These are phyloP conservation scores for Clunio marinus DNA, from an alignment of 2,888 invertebrate species.

Conservation along the genomic window DNA sequence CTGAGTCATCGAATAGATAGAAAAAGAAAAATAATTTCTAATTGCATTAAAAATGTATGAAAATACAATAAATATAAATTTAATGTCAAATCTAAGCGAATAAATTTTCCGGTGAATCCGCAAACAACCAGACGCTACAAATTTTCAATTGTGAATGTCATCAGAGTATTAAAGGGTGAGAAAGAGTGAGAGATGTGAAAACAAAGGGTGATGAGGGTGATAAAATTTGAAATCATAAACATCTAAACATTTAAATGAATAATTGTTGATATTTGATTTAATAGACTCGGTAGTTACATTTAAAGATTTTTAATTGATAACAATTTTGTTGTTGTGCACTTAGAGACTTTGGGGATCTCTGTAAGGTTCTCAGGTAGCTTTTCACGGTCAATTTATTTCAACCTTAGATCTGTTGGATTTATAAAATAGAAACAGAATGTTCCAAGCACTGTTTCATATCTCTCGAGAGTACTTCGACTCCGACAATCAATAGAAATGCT, in stretches of 20 bases:
- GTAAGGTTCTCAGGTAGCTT: no score
- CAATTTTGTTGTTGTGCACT: no score
- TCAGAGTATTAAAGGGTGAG: neutral
- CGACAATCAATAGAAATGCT: no score
- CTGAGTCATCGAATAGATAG: neutral
- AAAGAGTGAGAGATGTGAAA: neutral
- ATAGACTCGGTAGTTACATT: no score
- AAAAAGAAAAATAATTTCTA: conserved; percentile 3
- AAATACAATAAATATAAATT: conserved; percentile 39
- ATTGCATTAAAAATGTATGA: conserved; percentile 39
- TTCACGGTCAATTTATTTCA: no score
- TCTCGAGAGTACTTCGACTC: no score
- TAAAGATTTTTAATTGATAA: no score
- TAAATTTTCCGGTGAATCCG: conserved; percentile 20
- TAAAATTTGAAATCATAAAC: conserved; percentile 32
- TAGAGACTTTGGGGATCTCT: no score
- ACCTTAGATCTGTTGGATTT: no score
- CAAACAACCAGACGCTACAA: conserved; percentile 37
- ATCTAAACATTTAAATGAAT: no score
- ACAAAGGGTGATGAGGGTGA: conserved; percentile 23
- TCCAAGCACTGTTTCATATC: no score
- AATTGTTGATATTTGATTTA: conserved; percentile 27
- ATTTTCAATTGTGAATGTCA: conserved; percentile 30
- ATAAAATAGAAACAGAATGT: no score
- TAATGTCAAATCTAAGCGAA: conserved; percentile 28